A percentile compares a stretch with the other conserved stretches of the same genome.
Evolutionary conservation across 2,888 invertebrate genomes (phyloP).

Genomic region (Crepidodera aurea): DNA sequence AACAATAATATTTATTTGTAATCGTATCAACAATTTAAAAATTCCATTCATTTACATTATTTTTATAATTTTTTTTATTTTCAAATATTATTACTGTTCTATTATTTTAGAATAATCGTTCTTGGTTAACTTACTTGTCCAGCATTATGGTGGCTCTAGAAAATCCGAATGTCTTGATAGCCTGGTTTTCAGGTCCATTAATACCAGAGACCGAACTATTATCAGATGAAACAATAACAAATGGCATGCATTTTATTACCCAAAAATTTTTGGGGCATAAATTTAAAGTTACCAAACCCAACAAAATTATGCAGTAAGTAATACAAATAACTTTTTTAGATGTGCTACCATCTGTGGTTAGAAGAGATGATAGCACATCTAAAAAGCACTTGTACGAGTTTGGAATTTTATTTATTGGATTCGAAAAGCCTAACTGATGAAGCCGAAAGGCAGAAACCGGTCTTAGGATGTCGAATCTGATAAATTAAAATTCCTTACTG

Average conservation of each 20-base stretch:
- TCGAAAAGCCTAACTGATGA: too few relatives aligned
- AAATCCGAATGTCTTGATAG: slow-evolving; percentile 69
- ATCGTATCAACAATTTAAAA: not conserved
- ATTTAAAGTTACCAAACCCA: slow-evolving; percentile 63
- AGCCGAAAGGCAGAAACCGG: too few relatives aligned
- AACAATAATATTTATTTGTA: not conserved
- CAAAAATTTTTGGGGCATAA: slow-evolving; percentile 54
- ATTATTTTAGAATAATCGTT: slow-evolving; percentile 37
- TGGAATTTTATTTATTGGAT: too few relatives aligned
- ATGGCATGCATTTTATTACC: slow-evolving; percentile 58
- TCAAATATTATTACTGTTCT: slow-evolving; percentile 7
- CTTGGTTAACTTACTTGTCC: slow-evolving; percentile 38
- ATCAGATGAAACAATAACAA: slow-evolving; percentile 62
- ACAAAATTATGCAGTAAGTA: slow-evolving; percentile 48
- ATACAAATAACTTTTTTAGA: not conserved
- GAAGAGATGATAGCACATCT: too few relatives aligned
- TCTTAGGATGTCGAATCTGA: too few relatives aligned
- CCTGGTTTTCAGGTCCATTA: slow-evolving; percentile 71
- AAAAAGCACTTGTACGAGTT: too few relatives aligned
- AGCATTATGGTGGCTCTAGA: slow-evolving; percentile 27
- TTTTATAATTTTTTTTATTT: not conserved
- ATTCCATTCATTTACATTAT: too few relatives aligned
- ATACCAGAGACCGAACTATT: slow-evolving; percentile 70
- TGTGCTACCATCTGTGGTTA: too few relatives aligned
- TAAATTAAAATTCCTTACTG: too few relatives aligned